Conservation (phyloP, 92 coral and sea anemone species). For the Porites rus region DNA sequence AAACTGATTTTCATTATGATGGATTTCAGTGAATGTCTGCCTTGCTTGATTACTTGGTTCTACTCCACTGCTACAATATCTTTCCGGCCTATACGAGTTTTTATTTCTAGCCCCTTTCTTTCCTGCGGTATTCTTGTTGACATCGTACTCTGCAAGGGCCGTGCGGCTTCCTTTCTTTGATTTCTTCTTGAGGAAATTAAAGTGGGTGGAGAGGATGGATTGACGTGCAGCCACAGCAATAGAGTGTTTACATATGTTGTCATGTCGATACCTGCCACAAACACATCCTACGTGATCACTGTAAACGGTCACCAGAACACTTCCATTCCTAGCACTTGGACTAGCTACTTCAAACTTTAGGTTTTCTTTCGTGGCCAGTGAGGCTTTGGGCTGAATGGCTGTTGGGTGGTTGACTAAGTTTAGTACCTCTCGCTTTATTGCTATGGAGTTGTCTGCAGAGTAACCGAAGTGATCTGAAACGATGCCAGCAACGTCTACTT, state of each 20-base stretch:
- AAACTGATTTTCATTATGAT: conserved; percentile 62
- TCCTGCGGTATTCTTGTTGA: conserved; percentile 44
- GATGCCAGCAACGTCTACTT: conserved; percentile 30
- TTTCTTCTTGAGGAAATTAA: conserved; percentile 38
- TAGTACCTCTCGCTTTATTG: conserved; percentile 34
- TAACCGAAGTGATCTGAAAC: conserved; percentile 26
- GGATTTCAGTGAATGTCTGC: conserved; percentile 36
- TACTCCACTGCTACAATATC: conserved; percentile 12
- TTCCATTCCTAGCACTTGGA: conserved; percentile 47
- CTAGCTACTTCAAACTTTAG: conserved; percentile 55
- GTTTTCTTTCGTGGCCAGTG: not conserved
- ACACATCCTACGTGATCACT: conserved; percentile 39
- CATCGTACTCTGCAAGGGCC: conserved; percentile 59
- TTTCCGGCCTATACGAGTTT: conserved; percentile 47
- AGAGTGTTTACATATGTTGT: conserved; percentile 51
- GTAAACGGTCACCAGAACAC: conserved; percentile 52
- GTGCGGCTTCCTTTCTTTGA: conserved; percentile 51
- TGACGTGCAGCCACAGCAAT: conserved; percentile 51
- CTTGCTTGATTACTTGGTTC: conserved; percentile 15
- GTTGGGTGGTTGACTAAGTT: conserved; percentile 34
- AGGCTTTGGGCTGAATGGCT: conserved; percentile 48
- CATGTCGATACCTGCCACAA: conserved; percentile 55
- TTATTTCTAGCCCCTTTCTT: conserved; percentile 44
- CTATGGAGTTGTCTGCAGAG: conserved; percentile 30
- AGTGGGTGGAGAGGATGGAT: conserved; percentile 31